These are phyloP conservation scores for Protodeltote pygarga DNA, from an alignment of 2,888 invertebrate species.

Conservation along the genomic window DNA sequence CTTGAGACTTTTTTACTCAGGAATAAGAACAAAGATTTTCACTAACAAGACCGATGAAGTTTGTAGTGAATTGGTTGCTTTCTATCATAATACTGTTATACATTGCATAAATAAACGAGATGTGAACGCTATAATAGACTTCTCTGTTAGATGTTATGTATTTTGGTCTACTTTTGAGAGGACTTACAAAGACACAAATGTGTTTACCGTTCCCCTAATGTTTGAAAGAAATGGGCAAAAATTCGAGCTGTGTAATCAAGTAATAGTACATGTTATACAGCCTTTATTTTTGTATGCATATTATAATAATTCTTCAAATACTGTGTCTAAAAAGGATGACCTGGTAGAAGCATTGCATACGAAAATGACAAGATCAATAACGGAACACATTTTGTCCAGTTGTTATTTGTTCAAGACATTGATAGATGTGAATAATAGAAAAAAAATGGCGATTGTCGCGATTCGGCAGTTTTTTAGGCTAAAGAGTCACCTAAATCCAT, in stretches of 20 bases:
- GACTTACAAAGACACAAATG: slow-evolving; percentile 18
- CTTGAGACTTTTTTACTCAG: slow-evolving; percentile 16
- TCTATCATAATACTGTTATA: slow-evolving; percentile 44
- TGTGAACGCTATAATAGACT: slow-evolving; percentile 44
- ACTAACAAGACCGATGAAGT: slow-evolving; percentile 38
- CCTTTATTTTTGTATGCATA: slow-evolving; percentile 45
- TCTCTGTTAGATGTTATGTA: slow-evolving; percentile 47
- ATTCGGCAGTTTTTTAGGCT: slow-evolving; percentile 52
- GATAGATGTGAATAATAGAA: slow-evolving; percentile 35
- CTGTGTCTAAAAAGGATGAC: slow-evolving; percentile 9
- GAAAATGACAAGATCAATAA: slow-evolving; percentile 39
- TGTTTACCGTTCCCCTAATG: slow-evolving; percentile 36
- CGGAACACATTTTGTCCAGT: slow-evolving; percentile 51
- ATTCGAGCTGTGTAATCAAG: slow-evolving; percentile 53
- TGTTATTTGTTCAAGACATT: slow-evolving; percentile 43
- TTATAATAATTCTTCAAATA: slow-evolving; percentile 7
- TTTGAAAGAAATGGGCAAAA: slow-evolving; percentile 56
- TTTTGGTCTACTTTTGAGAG: slow-evolving; percentile 54
- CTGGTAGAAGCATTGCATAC: slow-evolving; percentile 37
- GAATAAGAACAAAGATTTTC: slow-evolving; percentile 16
- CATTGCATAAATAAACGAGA: slow-evolving; percentile 48
- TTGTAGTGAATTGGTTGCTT: slow-evolving; percentile 43
- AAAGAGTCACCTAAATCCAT: slow-evolving; percentile 47
- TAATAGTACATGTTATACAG: slow-evolving; percentile 47
- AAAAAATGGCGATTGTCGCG: slow-evolving; percentile 39